Conservation (phyloP, 1,140 invertebrate species). For the Achatina immaculata region DNA sequence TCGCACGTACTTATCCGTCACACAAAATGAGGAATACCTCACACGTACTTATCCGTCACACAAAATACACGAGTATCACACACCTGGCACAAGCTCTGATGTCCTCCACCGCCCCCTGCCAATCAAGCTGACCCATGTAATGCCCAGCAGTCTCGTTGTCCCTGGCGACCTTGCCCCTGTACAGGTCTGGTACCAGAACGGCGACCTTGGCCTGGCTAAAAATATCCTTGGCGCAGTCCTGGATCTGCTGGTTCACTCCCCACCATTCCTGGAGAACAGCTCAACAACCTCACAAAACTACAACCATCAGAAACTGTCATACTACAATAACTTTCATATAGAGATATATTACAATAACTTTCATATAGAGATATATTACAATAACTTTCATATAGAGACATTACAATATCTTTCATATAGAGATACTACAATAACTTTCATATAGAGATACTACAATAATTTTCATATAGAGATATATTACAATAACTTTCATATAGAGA, state of each 20-base stretch:
- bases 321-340: background rate
- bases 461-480: background rate
- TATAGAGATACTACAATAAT: background rate
- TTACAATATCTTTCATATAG: background rate
- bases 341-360: background rate
- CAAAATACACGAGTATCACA: too few relatives aligned
- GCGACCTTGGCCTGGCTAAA: constrained; percentile 49
- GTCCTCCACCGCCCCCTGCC: constrained; percentile 64
- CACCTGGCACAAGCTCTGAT: constrained; percentile 59
- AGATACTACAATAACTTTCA: background rate
- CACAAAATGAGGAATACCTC: too few relatives aligned
- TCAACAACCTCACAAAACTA: constrained; percentile 23
- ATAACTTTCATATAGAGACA: background rate
- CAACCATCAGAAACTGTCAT: background rate
- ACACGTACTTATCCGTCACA: too few relatives aligned
- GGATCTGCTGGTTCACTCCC: constrained; percentile 67
- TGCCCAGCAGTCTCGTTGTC: constrained; percentile 65
- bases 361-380: background rate
- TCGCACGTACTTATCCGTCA: too few relatives aligned
- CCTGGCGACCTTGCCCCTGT: constrained; percentile 61
- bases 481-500: too few relatives aligned
- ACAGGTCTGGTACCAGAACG: constrained; percentile 65
- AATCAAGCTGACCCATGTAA: constrained; percentile 63
- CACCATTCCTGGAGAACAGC: constrained; percentile 63
- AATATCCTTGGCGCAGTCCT: constrained; percentile 56